Evolutionary conservation across 2,888 invertebrate species (phyloP), one percentile per base, ranked within the genome.

Genomic region (Julus scanicus): DNA sequence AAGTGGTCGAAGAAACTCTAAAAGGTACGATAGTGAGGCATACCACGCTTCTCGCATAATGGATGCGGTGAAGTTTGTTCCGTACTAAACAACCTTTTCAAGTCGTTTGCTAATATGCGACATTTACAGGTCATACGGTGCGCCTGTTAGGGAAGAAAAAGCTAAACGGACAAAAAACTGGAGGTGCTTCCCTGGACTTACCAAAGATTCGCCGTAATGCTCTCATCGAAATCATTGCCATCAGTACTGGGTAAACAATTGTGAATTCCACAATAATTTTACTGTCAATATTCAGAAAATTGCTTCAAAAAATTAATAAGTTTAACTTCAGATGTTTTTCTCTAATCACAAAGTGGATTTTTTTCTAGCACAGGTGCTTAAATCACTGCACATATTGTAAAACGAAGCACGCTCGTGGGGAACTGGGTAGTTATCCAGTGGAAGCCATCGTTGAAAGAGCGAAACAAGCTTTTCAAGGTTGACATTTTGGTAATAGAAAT

Each of bases 301-400:
- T 53, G 11, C 11, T 53, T 15, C 4, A 86, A 0, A 20, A 20
- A 53, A 20, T 44, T 39, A 6, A 4, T 9, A n/a, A n/a, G n/a
- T n/a, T n/a, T n/a, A n/a, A n/a, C n/a, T n/a, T n/a, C n/a, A n/a
- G n/a, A n/a, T 40, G 13, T 3, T 86, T 48, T 15, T 86, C 53
- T n/a, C n/a, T n/a, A n/a, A n/a, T n/a, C n/a, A 44, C 44, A 44
- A 44, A 44, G 44, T 49, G 37, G 3, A 84, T 84, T 63, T 40
- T 88, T 17, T 57, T 89, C 84, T 80, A 90, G 89, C 20, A 13
- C 89, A 93, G 93, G 0, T 99, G 99, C 91, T 93, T 99, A 2
- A 99, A 99, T 93, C 98, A 98, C 91, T 99, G 99, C 92, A 99
- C 99, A 0, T 99, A 99, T 91, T 99, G 99, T 92, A 99, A 99